Evolutionary conservation across 2,888 invertebrate genomes (phyloP).

Genomic region (Sphaerophoria taeniata): DNA sequence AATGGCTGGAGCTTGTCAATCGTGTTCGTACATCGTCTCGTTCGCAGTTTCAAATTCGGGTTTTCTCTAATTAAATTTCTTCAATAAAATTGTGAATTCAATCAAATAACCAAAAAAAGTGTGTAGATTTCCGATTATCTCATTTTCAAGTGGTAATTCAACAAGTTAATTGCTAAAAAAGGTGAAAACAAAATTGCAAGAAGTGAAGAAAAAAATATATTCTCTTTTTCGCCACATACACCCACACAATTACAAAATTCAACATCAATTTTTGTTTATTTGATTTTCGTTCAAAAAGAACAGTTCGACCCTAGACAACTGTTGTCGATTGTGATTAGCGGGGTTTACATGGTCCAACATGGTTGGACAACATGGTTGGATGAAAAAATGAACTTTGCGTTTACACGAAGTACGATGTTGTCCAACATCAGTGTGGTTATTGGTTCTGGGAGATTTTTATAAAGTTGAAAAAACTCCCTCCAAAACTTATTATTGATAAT

Average conservation of each 20-base stretch:
- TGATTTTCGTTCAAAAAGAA: slow-evolving; percentile 55
- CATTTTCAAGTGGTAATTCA: background rate
- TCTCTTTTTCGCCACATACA: slow-evolving; percentile 29
- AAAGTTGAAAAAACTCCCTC: too few species aligned
- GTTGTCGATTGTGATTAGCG: background rate
- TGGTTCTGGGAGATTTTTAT: too few species aligned
- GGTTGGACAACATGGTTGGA: too few species aligned
- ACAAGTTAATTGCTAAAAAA: background rate
- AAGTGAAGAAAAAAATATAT: slow-evolving; percentile 7
- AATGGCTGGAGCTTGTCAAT: slow-evolving; percentile 71
- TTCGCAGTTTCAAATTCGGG: background rate
- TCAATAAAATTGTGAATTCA: background rate
- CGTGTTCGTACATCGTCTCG: slow-evolving; percentile 52
- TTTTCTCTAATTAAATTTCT: background rate
- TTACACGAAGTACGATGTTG: too few species aligned
- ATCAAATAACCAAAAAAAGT: background rate
- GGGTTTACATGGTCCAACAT: too few species aligned
- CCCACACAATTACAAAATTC: slow-evolving; percentile 4
- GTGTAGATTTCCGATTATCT: background rate
- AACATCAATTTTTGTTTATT: slow-evolving; percentile 67
- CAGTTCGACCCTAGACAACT: slow-evolving; percentile 10
- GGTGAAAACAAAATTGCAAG: slow-evolving; percentile 28
- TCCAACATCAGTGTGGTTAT: too few species aligned
- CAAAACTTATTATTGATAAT: too few species aligned
- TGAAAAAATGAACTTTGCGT: too few species aligned